Conservation (phyloP, 2,113 vertebrate species). For the Harpagus bidentatus region DNA sequence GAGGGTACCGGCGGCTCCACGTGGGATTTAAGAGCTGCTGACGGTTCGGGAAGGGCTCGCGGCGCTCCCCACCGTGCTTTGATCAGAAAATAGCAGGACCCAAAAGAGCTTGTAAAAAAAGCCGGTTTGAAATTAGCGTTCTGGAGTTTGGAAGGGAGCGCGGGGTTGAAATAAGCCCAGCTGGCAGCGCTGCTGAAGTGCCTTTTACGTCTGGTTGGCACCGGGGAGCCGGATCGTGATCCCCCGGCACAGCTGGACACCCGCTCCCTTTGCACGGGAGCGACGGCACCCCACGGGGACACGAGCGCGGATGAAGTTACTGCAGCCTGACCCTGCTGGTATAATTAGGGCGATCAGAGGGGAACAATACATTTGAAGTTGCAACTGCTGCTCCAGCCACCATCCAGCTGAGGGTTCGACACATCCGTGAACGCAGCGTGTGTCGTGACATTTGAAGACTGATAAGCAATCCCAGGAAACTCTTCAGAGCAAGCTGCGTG, state of each 20-base stretch:
- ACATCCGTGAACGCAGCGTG: not conserved
- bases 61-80: not conserved
- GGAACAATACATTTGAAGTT: not conserved
- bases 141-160: not conserved
- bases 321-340: not conserved
- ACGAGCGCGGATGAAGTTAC: not conserved
- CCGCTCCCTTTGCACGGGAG: not conserved
- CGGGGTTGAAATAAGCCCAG: not conserved
- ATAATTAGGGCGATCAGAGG: not conserved
- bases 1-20: not conserved
- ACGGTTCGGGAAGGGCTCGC: rapidly evolving
- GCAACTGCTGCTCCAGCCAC: not conserved
- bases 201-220: not conserved
- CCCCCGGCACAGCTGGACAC: not conserved
- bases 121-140: not conserved
- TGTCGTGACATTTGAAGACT: not conserved
- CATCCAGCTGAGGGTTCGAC: not conserved
- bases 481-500: not conserved
- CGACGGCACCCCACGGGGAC: not conserved
- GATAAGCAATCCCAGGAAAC: not conserved
- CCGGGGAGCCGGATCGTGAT: rapidly evolving
- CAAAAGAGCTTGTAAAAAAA: not conserved
- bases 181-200: not conserved
- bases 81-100: not conserved
- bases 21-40: not conserved